phyloP scores from a whole-genome alignment of 2,113 vertebrate genomes.

The Siphamia tubifer region DNA sequence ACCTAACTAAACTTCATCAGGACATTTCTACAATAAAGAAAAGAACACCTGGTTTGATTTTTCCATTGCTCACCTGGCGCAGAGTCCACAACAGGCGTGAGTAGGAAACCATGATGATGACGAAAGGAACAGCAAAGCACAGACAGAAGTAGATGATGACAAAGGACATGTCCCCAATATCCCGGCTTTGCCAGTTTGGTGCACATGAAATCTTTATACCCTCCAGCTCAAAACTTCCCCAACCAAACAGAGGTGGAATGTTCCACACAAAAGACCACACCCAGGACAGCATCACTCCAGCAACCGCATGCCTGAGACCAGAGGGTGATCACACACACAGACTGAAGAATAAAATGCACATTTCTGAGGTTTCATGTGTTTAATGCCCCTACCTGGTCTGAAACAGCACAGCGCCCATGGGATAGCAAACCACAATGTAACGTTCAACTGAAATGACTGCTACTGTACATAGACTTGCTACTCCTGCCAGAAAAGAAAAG shows the following conservation, averaged over 20 bases:
- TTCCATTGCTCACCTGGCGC: conserved; percentile 56
- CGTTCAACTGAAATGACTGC: conserved; percentile 80
- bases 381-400: conserved; percentile 61
- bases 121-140: conserved; percentile 79
- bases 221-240: conserved; percentile 81
- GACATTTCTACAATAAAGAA: too few relatives aligned
- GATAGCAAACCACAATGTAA: conserved; percentile 76
- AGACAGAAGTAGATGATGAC: conserved; percentile 76
- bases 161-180: conserved; percentile 76
- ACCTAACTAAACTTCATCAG: too few relatives aligned
- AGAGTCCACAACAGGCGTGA: conserved; percentile 74
- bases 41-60: too few relatives aligned
- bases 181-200: conserved; percentile 77
- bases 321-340: background rate
- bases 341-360: background rate
- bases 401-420: conserved; percentile 70
- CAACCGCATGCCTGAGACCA: conserved; percentile 66
- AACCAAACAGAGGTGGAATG: conserved; percentile 80
- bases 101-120: conserved; percentile 71
- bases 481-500: conserved; percentile 60
- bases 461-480: conserved; percentile 77
- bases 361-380: background rate
- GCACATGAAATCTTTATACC: conserved; percentile 75
- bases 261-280: conserved; percentile 83
- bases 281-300: conserved; percentile 75